Conservation (phyloP, 2,888 invertebrate genomes). For the Sabatieria punctata region DNA sequence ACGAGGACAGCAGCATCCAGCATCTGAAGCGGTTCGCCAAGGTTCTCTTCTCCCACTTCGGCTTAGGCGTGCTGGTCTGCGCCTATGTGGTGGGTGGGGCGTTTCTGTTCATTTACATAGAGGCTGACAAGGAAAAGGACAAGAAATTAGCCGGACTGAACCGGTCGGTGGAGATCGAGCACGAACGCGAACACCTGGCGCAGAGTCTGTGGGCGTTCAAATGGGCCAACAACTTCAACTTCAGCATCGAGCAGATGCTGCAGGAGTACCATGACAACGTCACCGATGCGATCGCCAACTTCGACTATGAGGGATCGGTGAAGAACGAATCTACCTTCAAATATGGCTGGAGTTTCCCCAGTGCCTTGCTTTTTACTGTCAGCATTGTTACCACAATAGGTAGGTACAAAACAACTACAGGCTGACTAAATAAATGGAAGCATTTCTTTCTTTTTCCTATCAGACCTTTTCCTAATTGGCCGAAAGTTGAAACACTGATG, state of each 20-base stretch:
- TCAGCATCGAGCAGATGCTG: not conserved
- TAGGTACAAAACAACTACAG: constrained; percentile 11
- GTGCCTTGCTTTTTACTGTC: constrained; percentile 22
- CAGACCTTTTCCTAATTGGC: too few species aligned
- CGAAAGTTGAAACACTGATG: too few species aligned
- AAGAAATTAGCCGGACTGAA: not conserved
- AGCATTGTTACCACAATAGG: constrained; percentile 26
- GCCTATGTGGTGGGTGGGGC: constrained; percentile 32
- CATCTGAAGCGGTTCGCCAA: constrained; percentile 15
- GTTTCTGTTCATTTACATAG: constrained; percentile 7
- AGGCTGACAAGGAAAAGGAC: not conserved
- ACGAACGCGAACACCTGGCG: not conserved
- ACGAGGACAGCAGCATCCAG: not conserved
- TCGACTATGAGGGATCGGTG: not conserved
- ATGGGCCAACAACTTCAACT: constrained; percentile 2
- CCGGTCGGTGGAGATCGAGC: not conserved
- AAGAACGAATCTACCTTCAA: not conserved
- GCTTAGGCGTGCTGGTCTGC: constrained; percentile 30
- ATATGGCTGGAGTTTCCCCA: constrained; percentile 18
- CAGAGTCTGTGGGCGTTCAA: constrained; percentile 3
- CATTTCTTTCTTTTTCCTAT: too few species aligned
- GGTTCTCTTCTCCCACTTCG: constrained; percentile 34
- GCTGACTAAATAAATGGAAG: too few species aligned
- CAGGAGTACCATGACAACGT: constrained; percentile 10
- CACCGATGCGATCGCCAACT: constrained; percentile 4